Evolutionary conservation across 2,888 invertebrate species (phyloP).

Genomic region (Lampropteryx suffumata): DNA sequence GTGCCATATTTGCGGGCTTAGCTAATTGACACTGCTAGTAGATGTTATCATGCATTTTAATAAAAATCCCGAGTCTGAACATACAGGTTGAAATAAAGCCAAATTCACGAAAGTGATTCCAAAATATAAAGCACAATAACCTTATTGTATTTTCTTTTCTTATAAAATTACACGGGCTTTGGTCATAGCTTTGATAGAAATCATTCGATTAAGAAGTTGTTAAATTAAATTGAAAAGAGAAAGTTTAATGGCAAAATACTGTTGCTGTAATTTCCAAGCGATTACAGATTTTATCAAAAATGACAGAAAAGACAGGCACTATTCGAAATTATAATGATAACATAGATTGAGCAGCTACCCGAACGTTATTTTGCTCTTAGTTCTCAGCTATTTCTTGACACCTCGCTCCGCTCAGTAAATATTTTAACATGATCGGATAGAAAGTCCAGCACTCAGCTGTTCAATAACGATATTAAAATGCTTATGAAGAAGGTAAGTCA

Average conservation of each 20-base stretch:
- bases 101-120: neutral
- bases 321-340: constrained; percentile 27
- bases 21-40: too few species aligned
- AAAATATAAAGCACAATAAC: neutral
- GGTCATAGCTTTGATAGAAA: constrained; percentile 19
- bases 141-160: constrained; percentile 1
- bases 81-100: neutral
- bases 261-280: constrained; percentile 26
- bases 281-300: constrained; percentile 32
- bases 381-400: constrained; percentile 9
- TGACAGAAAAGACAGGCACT: constrained; percentile 25
- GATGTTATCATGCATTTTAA: too few species aligned
- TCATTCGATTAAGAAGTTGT: constrained; percentile 21
- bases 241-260: constrained; percentile 30
- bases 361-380: too few species aligned
- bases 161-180: constrained; percentile 1
- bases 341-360: constrained; percentile 28
- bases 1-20: too few species aligned
- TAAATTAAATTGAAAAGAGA: constrained; percentile 27
- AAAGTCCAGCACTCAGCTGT: too few species aligned
- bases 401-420: neutral
- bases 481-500: too few species aligned
- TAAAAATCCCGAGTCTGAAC: neutral
- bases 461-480: too few species aligned
- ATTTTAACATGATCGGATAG: constrained; percentile 22